These are phyloP conservation scores for Agrilus planipennis DNA, from an alignment of 1,140 invertebrate species.

Conservation along the genomic window DNA sequence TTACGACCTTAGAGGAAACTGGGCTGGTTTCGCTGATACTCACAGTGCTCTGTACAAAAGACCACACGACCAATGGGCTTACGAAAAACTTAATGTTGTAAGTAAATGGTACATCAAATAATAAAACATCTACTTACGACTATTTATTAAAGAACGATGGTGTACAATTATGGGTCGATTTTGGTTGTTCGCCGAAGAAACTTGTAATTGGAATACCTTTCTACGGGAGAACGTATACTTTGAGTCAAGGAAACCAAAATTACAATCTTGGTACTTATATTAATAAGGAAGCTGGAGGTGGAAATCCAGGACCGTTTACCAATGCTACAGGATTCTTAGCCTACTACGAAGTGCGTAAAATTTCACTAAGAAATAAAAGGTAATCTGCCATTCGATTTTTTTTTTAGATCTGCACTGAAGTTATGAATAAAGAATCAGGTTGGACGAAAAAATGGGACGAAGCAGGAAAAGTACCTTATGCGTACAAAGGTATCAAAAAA, in stretches of 20 bases:
- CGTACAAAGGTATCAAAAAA: constrained; percentile 53
- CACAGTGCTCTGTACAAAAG: constrained; percentile 75
- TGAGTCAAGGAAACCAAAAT: constrained; percentile 68
- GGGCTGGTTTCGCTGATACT: constrained; percentile 80
- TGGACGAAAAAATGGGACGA: constrained; percentile 79
- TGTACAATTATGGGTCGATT: constrained; percentile 70
- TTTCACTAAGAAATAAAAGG: constrained; percentile 1
- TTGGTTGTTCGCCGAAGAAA: constrained; percentile 77
- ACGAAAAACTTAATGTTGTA: constrained; percentile 80
- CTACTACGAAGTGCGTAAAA: constrained; percentile 65
- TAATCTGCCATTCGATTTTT: constrained; percentile 5
- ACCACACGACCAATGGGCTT: constrained; percentile 76
- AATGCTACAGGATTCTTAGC: constrained; percentile 73
- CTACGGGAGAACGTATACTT: constrained; percentile 72
- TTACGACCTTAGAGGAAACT: constrained; percentile 84
- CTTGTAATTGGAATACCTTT: constrained; percentile 78
- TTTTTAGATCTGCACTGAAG: constrained; percentile 60
- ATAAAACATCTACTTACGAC: not conserved
- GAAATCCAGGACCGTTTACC: constrained; percentile 71
- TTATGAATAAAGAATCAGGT: constrained; percentile 50
- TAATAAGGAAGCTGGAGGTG: constrained; percentile 78
- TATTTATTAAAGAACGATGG: constrained; percentile 59
- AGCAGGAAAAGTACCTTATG: constrained; percentile 68
- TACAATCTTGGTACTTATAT: constrained; percentile 73
- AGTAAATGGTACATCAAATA: constrained; percentile 26